Conservation (phyloP, 2,113 vertebrate species). For the Fulica atra region DNA sequence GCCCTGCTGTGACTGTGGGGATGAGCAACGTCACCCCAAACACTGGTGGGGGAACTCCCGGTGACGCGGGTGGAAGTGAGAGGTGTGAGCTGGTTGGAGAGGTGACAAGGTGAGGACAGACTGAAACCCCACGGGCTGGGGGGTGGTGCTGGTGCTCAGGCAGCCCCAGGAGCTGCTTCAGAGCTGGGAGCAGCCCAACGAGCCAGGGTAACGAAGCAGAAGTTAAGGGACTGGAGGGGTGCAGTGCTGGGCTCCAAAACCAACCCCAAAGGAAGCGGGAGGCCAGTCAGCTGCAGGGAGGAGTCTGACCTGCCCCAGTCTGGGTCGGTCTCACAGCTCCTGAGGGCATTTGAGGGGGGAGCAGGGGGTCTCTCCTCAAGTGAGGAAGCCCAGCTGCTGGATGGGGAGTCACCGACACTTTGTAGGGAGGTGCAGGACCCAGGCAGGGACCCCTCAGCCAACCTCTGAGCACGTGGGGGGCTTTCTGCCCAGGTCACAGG, state of each 20-base stretch:
- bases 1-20: fast-evolving
- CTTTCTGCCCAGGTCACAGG: not conserved
- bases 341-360: not conserved
- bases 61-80: not conserved
- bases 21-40: not conserved
- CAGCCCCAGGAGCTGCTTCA: not conserved
- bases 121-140: fast-evolving
- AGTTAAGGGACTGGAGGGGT: not conserved
- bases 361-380: not conserved
- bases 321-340: not conserved
- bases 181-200: not conserved
- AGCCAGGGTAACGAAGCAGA: not conserved
- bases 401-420: not conserved
- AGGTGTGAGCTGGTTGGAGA: not conserved
- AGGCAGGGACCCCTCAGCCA: fast-evolving
- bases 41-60: not conserved
- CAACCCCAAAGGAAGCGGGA: not conserved
- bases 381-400: not conserved
- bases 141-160: not conserved
- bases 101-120: not conserved
- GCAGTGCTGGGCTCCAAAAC: not conserved
- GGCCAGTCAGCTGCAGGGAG: fast-evolving
- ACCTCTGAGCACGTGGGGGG: fast-evolving
- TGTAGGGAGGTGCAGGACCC: not conserved
- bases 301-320: not conserved